Evolutionary conservation across 2,113 vertebrate species (phyloP).

Genomic region (Rhynchomys soricoides): DNA sequence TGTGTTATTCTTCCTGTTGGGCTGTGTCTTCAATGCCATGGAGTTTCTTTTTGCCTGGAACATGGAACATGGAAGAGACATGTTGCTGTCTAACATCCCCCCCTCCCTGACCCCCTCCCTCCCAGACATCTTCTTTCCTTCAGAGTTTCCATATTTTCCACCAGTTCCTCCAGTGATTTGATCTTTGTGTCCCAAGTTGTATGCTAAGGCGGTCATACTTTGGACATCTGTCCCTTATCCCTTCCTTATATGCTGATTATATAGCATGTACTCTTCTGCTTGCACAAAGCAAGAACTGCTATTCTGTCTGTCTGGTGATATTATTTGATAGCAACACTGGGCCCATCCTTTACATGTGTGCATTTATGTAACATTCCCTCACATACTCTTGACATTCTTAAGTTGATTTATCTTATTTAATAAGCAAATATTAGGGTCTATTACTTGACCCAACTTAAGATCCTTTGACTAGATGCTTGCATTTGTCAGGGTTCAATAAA

Average conservation of each 20-base stretch:
- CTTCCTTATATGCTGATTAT: not conserved
- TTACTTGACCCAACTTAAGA: slow-evolving; percentile 18
- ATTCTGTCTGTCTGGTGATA: not conserved
- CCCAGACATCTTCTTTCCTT: not conserved
- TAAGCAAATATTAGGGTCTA: slow-evolving; percentile 27
- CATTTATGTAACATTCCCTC: not conserved
- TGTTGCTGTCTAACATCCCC: not conserved
- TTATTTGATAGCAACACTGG: not conserved
- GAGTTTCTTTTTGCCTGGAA: not conserved
- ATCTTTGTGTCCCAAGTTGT: not conserved
- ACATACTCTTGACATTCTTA: not conserved
- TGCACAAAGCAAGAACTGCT: not conserved
- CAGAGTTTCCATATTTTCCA: not conserved
- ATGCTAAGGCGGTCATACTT: not conserved
- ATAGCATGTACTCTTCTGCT: not conserved
- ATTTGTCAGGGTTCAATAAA: not conserved
- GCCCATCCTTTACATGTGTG: not conserved
- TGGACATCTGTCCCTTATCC: not conserved
- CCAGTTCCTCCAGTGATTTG: not conserved
- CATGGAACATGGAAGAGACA: not conserved
- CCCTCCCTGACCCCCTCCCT: fast-evolving
- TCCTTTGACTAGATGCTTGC: not conserved
- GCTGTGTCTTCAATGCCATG: not conserved
- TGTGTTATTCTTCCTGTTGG: too few relatives aligned
- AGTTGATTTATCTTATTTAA: not conserved